Evolutionary conservation across 2,797 vertebrate species (phyloP).

Genomic region (Phoxinus dragarum): DNA sequence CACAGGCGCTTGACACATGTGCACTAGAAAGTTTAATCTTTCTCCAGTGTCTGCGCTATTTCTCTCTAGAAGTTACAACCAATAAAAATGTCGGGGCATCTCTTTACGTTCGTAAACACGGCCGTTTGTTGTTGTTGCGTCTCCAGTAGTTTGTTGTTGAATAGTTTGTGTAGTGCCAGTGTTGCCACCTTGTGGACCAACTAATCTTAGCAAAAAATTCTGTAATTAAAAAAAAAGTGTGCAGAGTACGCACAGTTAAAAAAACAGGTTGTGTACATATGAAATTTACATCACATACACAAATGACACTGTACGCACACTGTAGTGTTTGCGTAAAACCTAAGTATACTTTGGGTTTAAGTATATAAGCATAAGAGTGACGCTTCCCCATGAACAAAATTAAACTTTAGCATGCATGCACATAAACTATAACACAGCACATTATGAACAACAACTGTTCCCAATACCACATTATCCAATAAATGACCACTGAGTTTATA

Average conservation of each 20-base stretch:
- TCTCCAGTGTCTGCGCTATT: neutral
- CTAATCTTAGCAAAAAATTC: too few relatives aligned
- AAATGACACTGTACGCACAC: neutral
- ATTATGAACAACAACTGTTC: neutral
- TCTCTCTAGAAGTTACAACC: neutral
- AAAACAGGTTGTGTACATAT: neutral
- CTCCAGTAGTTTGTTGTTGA: too few relatives aligned
- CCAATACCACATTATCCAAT: neutral
- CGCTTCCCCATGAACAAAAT: neutral
- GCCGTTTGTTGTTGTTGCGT: too few relatives aligned
- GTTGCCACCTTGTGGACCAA: too few relatives aligned
- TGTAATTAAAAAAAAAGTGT: too few relatives aligned
- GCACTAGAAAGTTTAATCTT: neutral
- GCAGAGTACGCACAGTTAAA: too few relatives aligned
- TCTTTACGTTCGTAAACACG: too few relatives aligned
- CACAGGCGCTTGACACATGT: neutral
- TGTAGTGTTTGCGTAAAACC: neutral
- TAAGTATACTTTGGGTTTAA: neutral
- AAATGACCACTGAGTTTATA: neutral
- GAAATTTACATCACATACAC: neutral
- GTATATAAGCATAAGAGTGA: neutral
- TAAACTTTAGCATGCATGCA: neutral
- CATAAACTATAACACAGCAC: neutral
- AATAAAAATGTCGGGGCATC: neutral
- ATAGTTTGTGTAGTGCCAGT: too few relatives aligned